These are phyloP conservation scores for Hippocampus barbouri DNA, from an alignment of 2,113 vertebrate genomes.

Conservation along the genomic window DNA sequence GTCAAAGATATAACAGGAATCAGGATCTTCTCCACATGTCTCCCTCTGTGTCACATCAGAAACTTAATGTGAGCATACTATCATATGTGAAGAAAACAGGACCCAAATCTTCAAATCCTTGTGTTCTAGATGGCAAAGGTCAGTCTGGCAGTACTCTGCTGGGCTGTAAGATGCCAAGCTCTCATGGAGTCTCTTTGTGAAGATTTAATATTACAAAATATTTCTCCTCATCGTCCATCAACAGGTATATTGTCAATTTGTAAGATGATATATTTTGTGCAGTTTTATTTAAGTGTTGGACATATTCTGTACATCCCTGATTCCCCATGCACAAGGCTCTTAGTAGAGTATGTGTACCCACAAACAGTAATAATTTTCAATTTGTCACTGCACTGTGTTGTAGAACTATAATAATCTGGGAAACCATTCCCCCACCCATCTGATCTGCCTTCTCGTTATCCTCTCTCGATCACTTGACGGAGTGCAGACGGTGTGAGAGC, in stretches of 20 bases:
- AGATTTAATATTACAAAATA: neutral
- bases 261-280: too few relatives aligned
- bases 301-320: neutral
- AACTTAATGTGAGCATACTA: neutral
- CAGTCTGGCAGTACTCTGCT: neutral
- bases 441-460: slow-evolving; percentile 5
- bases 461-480: slow-evolving; percentile 30
- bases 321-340: neutral
- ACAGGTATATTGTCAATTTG: too few relatives aligned
- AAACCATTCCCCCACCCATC: slow-evolving; percentile 1
- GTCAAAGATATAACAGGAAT: neutral
- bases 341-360: neutral
- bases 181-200: neutral
- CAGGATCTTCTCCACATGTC: neutral
- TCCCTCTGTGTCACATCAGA: neutral
- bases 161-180: neutral
- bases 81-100: neutral
- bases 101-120: neutral
- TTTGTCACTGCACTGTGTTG: neutral
- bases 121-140: neutral
- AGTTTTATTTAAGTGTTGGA: neutral
- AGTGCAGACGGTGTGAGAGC: slow-evolving; percentile 32
- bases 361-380: neutral
- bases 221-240: neutral
- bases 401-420: slow-evolving; percentile 17